A percentile compares a stretch with the other conserved stretches of the same genome.
Conservation (phyloP, 2,888 invertebrate genomes). For the Eurytoma adleriae region DNA sequence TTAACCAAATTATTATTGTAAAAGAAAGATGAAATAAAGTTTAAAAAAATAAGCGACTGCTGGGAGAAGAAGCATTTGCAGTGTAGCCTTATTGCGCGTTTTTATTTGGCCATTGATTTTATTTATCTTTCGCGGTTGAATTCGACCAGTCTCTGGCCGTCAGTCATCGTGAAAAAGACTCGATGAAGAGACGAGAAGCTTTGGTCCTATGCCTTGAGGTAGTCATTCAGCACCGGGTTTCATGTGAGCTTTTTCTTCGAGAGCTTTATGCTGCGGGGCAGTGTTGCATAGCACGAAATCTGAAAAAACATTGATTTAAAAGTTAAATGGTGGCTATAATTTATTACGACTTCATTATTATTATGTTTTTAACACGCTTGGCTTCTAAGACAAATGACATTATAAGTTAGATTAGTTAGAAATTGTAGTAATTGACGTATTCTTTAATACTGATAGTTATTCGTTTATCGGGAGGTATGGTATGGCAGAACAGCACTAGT, state of each 20-base stretch:
- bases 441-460: too few relatives aligned
- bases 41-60: constrained; percentile 3
- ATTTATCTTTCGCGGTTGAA: not conserved
- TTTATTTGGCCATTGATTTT: constrained; percentile 24
- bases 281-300: constrained; percentile 84
- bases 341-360: constrained; percentile 11
- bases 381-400: constrained; percentile 21
- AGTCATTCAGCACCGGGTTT: constrained; percentile 64
- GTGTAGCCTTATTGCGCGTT: constrained; percentile 24
- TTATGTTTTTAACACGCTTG: constrained; percentile 27
- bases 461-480: too few relatives aligned
- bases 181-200: constrained; percentile 17
- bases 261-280: constrained; percentile 85
- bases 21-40: too few relatives aligned
- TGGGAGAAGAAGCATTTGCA: constrained; percentile 27
- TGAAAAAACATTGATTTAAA: constrained; percentile 74
- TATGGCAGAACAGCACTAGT: too few relatives aligned
- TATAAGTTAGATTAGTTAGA: constrained; percentile 1
- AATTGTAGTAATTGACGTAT: too few relatives aligned
- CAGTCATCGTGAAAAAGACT: not conserved
- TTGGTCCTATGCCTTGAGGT: constrained; percentile 69
- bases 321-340: not conserved
- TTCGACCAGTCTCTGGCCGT: not conserved
- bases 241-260: constrained; percentile 82
- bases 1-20: too few relatives aligned